Base-by-base conservation (phyloP, 2,797 vertebrate species). In the Holocentrus rufus region DNA sequence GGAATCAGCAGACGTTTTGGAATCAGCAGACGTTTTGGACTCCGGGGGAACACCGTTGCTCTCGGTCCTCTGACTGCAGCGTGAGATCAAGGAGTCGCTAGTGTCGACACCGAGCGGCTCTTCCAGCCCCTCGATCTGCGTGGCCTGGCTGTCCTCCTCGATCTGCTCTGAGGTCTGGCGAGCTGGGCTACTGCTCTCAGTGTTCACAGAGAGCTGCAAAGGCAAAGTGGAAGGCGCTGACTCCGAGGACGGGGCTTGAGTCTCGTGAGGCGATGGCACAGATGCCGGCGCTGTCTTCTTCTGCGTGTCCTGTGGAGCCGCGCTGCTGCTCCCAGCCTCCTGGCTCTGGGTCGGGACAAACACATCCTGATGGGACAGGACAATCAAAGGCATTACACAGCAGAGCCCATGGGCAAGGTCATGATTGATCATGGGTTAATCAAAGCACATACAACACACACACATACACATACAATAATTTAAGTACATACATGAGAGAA, bases 341-440 rank as follows among this genome's bases (percentile, higher is more conserved):
- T 94, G 92, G 84, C 95, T 98, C 77, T 85, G 96, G 0, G 96
- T 98, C 7, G 96, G 94, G 77, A 95, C 90, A 77, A 99, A 99
- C 50, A 94, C 94, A 69, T 99, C 97, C 98, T 99, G 78, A 64
- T 36, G 20, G 70, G 63, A 77, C 18, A 65, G 27, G 75, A 25
- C 31, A 14, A n/a, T 67, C 2, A 46, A 15, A 61, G 17, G 46
- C 7, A 46, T 3, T 7, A 42, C 22, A 23, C 6, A 9, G 17
- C 27, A 34, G 7, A 57, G 18, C 31, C 8, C 17, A n/a, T 34
- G 15, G 15, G 46, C 15, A 2, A 18, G 15, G 46, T 17, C 15
- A 50, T 54, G 5, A 1, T n/a, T n/a, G n/a, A n/a, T n/a, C n/a
- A n/a, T 15, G 23, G 53, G 4, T 9, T 52, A 52, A 52, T 23